Conservation (phyloP, 2,888 invertebrate species). For the Smittia sp. region DNA sequence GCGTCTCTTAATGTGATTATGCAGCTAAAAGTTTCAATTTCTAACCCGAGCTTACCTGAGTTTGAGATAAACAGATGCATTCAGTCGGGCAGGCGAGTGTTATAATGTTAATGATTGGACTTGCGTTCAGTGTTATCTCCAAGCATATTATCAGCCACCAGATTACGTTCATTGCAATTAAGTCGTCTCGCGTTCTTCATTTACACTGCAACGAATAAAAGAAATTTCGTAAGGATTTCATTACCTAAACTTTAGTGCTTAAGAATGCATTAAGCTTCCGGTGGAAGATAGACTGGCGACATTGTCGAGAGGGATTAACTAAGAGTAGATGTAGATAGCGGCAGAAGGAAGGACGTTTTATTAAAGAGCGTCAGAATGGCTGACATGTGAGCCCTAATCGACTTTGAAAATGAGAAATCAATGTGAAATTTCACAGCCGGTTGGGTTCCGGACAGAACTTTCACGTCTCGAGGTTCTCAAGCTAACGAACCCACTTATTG, state of each 20-base stretch:
- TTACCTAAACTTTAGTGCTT: background rate
- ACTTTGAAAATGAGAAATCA: too few relatives aligned
- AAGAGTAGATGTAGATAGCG: too few relatives aligned
- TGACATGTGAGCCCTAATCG: too few relatives aligned
- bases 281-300: too few relatives aligned
- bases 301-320: too few relatives aligned
- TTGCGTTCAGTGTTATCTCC: constrained; percentile 40
- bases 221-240: background rate
- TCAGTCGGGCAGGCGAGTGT: constrained; percentile 68
- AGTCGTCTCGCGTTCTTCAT: constrained; percentile 35
- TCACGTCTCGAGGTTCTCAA: too few relatives aligned
- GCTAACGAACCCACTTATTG: too few relatives aligned
- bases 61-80: constrained; percentile 82
- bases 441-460: too few relatives aligned
- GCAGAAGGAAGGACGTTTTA: too few relatives aligned
- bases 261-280: background rate
- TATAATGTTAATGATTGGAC: constrained; percentile 41
- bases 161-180: constrained; percentile 41
- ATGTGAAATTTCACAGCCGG: too few relatives aligned
- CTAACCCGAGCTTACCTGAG: constrained; percentile 73
- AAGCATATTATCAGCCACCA: constrained; percentile 41
- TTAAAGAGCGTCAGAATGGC: too few relatives aligned
- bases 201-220: constrained; percentile 13
- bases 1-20: background rate
- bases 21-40: background rate